phyloP scores from a whole-genome alignment of 64 coral and sea anemone genomes.

The Actinia tenebrosa region DNA sequence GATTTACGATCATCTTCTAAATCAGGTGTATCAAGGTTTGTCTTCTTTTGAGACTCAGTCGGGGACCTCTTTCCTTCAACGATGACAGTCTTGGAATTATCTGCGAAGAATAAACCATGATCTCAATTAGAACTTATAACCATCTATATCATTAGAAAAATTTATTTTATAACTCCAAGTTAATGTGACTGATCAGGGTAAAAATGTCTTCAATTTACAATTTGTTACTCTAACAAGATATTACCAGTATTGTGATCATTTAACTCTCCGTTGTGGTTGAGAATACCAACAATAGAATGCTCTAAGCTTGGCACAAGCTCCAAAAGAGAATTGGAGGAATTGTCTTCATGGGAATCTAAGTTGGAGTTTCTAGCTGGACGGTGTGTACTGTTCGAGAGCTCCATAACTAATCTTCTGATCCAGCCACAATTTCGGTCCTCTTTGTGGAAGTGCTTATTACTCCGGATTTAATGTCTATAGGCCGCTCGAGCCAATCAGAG shows the following conservation, averaged over 20 bases:
- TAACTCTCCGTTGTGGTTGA: slow-evolving; percentile 85
- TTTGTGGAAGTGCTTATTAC: slow-evolving; percentile 95
- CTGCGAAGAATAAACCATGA: slow-evolving; percentile 72
- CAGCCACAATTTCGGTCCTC: slow-evolving; percentile 89
- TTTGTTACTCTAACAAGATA: slow-evolving; percentile 90
- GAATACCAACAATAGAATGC: slow-evolving; percentile 84
- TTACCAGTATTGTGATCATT: slow-evolving; percentile 86
- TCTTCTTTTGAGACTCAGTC: slow-evolving; percentile 66
- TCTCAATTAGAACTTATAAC: slow-evolving; percentile 93
- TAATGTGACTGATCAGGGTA: slow-evolving; percentile 94
- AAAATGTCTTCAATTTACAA: slow-evolving; percentile 74
- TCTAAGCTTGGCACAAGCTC: slow-evolving; percentile 98
- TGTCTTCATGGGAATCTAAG: slow-evolving; percentile 78
- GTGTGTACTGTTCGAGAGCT: slow-evolving; percentile 77
- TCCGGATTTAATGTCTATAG: slow-evolving; percentile 93
- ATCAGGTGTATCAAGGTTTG: slow-evolving; percentile 71
- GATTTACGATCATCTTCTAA: slow-evolving; percentile 88
- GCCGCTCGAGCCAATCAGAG: slow-evolving; percentile 62
- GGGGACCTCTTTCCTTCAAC: slow-evolving; percentile 89
- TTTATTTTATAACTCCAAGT: slow-evolving; percentile 92
- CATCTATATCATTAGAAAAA: slow-evolving; percentile 95
- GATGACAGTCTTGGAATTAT: slow-evolving; percentile 83
- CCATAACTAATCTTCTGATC: slow-evolving; percentile 99
- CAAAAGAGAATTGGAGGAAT: slow-evolving; percentile 66
- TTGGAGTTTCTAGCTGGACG: slow-evolving; percentile 56